Evolutionary conservation across 2,797 vertebrate species (phyloP), one percentile per base, ranked within the genome.

Genomic region (Sternarchorhynchus goeldii): DNA sequence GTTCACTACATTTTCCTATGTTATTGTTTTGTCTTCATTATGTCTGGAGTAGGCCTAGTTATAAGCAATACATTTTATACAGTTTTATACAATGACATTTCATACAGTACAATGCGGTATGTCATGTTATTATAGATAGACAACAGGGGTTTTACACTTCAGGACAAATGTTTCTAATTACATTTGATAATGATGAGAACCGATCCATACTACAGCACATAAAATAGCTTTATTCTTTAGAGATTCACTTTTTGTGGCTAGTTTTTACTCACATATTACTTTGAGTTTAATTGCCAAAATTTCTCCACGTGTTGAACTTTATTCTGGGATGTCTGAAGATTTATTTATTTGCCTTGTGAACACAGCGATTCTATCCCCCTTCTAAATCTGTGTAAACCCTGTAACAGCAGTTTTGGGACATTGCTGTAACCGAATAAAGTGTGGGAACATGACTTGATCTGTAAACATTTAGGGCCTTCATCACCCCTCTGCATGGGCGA

Each of bases 401-500:
- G 20, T 65, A 79, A 75, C 74, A 21, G 66, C 73, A 79, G 76
- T 70, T 81, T 77, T 73, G 75, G 73, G 80, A 80, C 81, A 81
- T 60, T 65, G 34, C 57, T 73, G 65, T 65, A 81, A 87, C 81
- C 81, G 77, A 65, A 53, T 60, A 21, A 80, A 83, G 82, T 86
- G 84, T 86, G 84, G 83, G 86, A 87, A 88, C 79, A 63, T 64
- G 75, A 50, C 58, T 81, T 66, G 32, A 64, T 85, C 81, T 82
- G 75, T 86, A 87, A 88, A 87, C 81, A 86, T 71, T 74, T 45
- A 65, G 75, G 77, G 77, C 67, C 81, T 86, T 87, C 81, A 80
- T 79, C 83, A 75, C 77, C 73, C 81, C 76, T 72, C 69, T 78
- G 77, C 73, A 83, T 6, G 75, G 77, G 62, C 72, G 71, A 83